A percentile compares a stretch with the other conserved stretches of the same genome.
Evolutionary conservation across 2,113 vertebrate genomes (phyloP).

Genomic region (Pelecanoides urinatrix): DNA sequence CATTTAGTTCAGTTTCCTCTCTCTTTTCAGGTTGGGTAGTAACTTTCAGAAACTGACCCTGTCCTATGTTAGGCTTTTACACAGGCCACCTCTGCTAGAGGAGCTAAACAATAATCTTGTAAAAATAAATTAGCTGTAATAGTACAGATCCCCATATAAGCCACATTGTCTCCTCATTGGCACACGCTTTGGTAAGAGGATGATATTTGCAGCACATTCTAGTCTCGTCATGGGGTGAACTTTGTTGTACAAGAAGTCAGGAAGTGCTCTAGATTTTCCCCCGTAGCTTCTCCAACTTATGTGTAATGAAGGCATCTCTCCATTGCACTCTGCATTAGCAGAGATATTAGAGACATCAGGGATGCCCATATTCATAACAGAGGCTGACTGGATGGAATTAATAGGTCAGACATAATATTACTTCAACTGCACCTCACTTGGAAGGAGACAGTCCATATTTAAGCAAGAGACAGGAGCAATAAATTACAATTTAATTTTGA

Average conservation of each 20-base stretch:
- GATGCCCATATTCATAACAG: not conserved
- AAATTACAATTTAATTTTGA: not conserved
- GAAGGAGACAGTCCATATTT: not conserved
- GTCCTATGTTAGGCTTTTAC: not conserved
- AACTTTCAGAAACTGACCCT: not conserved
- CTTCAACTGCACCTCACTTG: not conserved
- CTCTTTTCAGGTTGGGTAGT: not conserved
- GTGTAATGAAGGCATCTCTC: fast-evolving
- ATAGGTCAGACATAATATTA: not conserved
- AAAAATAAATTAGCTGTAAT: not conserved
- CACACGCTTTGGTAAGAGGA: not conserved
- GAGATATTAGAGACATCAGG: not conserved
- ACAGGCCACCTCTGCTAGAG: not conserved
- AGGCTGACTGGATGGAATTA: not conserved
- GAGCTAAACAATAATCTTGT: not conserved
- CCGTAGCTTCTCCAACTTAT: not conserved
- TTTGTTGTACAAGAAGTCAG: not conserved
- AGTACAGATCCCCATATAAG: not conserved
- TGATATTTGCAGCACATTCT: not conserved
- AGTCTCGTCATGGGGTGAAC: not conserved
- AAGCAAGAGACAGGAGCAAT: not conserved
- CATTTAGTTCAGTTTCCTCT: not conserved
- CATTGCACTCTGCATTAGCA: not conserved
- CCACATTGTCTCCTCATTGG: not conserved
- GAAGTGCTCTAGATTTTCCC: not conserved